Conservation (phyloP, 2,113 vertebrate genomes). For the Origma solitaria region DNA sequence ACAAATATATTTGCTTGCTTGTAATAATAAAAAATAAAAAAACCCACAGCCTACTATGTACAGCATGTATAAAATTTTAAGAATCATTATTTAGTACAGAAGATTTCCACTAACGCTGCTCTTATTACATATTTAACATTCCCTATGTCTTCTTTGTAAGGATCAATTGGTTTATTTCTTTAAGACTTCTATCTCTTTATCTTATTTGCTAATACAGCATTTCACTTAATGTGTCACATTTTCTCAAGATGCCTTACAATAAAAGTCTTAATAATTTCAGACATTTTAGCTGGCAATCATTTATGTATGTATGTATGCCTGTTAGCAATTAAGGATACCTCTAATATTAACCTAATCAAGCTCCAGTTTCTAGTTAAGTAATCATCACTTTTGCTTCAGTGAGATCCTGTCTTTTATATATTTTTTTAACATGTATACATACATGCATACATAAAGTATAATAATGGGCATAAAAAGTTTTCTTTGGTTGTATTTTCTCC, state of each 20-base stretch:
- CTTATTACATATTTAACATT: background rate
- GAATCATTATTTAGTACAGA: background rate
- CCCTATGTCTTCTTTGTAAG: background rate
- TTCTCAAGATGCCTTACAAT: background rate
- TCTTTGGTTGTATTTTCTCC: background rate
- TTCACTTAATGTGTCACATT: background rate
- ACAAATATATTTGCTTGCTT: background rate
- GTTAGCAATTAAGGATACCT: conserved; percentile 39
- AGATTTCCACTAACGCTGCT: background rate
- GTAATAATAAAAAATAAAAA: background rate
- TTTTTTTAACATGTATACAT: background rate
- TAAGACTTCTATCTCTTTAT: background rate
- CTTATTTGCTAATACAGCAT: background rate
- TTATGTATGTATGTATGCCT: background rate
- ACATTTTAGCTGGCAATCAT: conserved; percentile 21
- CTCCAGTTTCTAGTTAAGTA: conserved; percentile 7
- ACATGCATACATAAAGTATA: background rate
- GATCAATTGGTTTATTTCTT: background rate
- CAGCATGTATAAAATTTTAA: background rate
- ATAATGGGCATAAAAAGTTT: background rate
- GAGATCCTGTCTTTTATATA: background rate
- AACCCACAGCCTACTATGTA: background rate
- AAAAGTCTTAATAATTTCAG: conserved; percentile 16
- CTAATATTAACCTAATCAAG: conserved; percentile 56
- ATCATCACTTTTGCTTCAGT: conserved; percentile 15